Evolutionary conservation across 2,113 vertebrate genomes (phyloP).

Genomic region (Thamnaconus septentrionalis): DNA sequence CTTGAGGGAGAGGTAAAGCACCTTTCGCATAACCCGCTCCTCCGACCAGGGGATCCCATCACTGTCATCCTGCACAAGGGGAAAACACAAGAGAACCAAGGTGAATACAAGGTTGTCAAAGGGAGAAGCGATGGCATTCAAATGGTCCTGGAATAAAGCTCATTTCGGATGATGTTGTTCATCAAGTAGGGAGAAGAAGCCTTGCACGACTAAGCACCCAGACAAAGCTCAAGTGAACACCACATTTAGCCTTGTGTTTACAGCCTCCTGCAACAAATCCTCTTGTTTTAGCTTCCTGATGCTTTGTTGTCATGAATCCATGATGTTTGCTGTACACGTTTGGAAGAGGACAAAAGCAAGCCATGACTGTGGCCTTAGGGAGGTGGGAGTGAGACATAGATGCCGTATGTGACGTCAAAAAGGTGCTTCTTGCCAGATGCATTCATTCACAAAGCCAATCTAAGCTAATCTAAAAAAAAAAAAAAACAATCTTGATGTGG

Average conservation of each 20-base stretch:
- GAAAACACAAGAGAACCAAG: slow-evolving; percentile 14
- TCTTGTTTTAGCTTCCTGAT: too few relatives aligned
- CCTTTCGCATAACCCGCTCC: slow-evolving; percentile 96
- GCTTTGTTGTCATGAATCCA: too few relatives aligned
- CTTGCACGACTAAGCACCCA: not conserved
- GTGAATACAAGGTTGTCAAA: slow-evolving; percentile 4
- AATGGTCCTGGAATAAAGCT: not conserved
- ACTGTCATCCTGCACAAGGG: slow-evolving; percentile 88
- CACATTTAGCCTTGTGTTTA: too few relatives aligned
- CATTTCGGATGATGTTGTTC: too few relatives aligned
- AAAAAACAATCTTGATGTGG: too few relatives aligned
- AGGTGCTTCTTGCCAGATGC: too few relatives aligned
- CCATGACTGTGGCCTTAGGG: not conserved
- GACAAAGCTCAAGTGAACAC: not conserved
- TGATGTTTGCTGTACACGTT: not conserved
- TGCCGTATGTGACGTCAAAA: too few relatives aligned
- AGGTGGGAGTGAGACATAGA: too few relatives aligned
- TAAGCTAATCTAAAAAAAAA: not conserved
- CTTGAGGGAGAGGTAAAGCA: slow-evolving; percentile 98
- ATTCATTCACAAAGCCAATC: too few relatives aligned
- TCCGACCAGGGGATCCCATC: slow-evolving; percentile 99
- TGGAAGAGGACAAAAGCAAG: not conserved
- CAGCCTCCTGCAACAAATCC: not conserved
- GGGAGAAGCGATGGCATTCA: not conserved
- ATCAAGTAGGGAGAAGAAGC: not conserved